phyloP scores from a whole-genome alignment of 2,797 vertebrate genomes.

The Neosilurus hyrtlii region DNA sequence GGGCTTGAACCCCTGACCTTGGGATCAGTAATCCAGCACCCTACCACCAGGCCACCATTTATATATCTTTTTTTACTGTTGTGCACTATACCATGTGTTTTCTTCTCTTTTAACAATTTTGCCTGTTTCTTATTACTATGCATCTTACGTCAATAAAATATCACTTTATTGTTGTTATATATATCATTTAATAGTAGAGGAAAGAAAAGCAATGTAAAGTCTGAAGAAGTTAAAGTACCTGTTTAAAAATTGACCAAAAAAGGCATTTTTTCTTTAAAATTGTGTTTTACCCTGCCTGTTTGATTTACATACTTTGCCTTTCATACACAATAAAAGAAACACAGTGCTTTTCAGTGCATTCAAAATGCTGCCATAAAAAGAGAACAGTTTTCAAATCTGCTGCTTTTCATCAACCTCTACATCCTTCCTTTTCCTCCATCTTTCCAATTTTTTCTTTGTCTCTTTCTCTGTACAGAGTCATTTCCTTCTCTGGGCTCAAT shows the following conservation, averaged over 20 bases:
- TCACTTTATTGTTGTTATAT: too few species aligned
- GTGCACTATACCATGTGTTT: too few species aligned
- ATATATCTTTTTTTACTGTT: too few species aligned
- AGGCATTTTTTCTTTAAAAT: neutral
- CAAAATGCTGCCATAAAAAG: conserved; percentile 37
- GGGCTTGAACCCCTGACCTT: too few species aligned
- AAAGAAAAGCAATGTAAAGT: neutral
- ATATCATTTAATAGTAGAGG: too few species aligned
- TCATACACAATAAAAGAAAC: neutral
- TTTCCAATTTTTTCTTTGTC: neutral
- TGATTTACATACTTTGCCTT: conserved; percentile 5
- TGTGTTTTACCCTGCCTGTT: neutral
- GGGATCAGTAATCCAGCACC: too few species aligned
- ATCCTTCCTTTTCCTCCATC: conserved; percentile 6
- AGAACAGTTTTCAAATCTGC: conserved; percentile 26
- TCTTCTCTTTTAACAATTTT: too few species aligned
- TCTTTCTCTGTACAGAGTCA: conserved; percentile 29
- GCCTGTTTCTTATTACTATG: too few species aligned
- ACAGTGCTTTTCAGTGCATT: conserved; percentile 31
- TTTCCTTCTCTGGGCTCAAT: conserved; percentile 23
- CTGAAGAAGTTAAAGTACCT: neutral
- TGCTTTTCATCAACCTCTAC: conserved; percentile 33
- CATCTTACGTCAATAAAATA: too few species aligned
- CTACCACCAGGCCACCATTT: too few species aligned
- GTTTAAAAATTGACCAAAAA: conserved; percentile 9